Percentiles rank a stretch among this genome's conserved stretches.
phyloP scores from a whole-genome alignment of 2,888 invertebrate species.

The Fissipunctia ypsillon region DNA sequence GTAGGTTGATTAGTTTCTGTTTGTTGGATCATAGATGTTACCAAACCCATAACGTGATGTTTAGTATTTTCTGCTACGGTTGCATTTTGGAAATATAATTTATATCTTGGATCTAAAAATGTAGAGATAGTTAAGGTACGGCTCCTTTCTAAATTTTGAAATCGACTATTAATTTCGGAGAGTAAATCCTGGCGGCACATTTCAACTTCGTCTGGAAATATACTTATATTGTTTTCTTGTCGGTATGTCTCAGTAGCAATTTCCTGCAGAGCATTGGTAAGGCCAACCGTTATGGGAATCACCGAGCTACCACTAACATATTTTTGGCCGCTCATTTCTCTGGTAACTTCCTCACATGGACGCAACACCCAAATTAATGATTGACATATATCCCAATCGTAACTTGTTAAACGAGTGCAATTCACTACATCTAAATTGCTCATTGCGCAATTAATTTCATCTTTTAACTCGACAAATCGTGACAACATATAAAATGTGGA shows the following conservation, averaged over 20 bases:
- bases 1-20: no score
- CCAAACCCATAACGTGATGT: neutral
- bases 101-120: slow-evolving; percentile 39
- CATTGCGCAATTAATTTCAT: no score
- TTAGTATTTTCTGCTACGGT: slow-evolving; percentile 25
- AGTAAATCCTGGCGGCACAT: neutral
- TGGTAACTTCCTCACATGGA: slow-evolving; percentile 8
- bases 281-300: slow-evolving; percentile 23
- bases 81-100: slow-evolving; percentile 36
- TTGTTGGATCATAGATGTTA: no score
- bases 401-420: no score
- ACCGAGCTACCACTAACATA: slow-evolving; percentile 29
- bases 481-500: no score
- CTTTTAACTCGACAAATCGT: no score
- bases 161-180: slow-evolving; percentile 2
- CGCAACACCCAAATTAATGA: neutral
- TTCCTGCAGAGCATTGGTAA: slow-evolving; percentile 17
- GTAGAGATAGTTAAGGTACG: slow-evolving; percentile 6
- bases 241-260: neutral
- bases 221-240: no score
- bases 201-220: no score
- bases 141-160: slow-evolving; percentile 25
- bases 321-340: slow-evolving; percentile 9
- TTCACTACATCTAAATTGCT: no score
- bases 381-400: neutral